A percentile compares a stretch with the other conserved stretches of the same genome.
phyloP scores from a whole-genome alignment of 1,140 invertebrate species.

The Lycorma delicatula region DNA sequence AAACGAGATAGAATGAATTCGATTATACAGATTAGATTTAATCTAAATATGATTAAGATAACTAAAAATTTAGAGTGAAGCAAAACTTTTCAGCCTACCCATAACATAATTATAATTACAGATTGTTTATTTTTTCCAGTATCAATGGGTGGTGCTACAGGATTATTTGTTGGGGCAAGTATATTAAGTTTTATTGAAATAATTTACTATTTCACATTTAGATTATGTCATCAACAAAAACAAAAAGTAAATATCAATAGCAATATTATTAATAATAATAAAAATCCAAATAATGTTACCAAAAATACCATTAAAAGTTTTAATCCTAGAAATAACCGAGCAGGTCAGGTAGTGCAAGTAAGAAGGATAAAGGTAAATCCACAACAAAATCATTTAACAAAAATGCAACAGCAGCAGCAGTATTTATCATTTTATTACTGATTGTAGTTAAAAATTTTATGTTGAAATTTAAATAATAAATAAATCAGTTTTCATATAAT shows the following conservation, averaged over 20 bases:
- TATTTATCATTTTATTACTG: no score
- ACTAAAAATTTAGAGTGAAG: slow-evolving; percentile 16
- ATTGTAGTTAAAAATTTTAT: no score
- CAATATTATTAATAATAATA: no score
- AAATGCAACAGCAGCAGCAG: no score
- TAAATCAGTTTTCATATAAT: no score
- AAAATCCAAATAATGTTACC: no score
- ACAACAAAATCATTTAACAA: no score
- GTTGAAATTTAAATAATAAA: no score
- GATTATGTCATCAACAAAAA: slow-evolving; percentile 21
- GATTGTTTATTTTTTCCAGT: slow-evolving; percentile 36
- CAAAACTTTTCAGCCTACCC: slow-evolving; percentile 18
- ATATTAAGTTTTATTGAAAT: slow-evolving; percentile 53
- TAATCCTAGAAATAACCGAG: no score
- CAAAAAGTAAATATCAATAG: background rate
- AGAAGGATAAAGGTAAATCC: no score
- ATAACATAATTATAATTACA: background rate
- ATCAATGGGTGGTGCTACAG: slow-evolving; percentile 51
- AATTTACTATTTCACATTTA: slow-evolving; percentile 43
- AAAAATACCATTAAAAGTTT: no score
- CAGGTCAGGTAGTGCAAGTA: no score
- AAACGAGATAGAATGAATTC: background rate
- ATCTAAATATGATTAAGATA: background rate
- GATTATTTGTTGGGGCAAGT: slow-evolving; percentile 52
- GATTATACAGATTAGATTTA: background rate